Conservation (phyloP, 2,888 invertebrate genomes). For the Falcaria lacertinaria region DNA sequence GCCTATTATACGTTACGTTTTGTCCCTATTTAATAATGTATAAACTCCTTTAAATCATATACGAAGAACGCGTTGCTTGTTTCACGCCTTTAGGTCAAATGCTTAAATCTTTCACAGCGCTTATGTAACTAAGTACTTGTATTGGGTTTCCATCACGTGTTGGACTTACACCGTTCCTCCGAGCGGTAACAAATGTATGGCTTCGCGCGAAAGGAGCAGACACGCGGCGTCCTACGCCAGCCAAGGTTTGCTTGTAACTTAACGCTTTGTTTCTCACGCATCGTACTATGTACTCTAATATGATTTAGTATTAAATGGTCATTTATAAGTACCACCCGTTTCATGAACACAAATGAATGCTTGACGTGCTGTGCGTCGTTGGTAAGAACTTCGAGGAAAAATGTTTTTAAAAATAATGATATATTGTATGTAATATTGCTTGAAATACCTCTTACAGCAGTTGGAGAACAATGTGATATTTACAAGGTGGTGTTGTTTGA, state of each 20-base stretch:
- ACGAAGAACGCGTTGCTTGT: slow-evolving; percentile 20
- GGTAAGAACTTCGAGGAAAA: neutral
- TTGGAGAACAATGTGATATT: neutral
- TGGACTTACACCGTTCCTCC: slow-evolving; percentile 35
- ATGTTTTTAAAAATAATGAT: neutral
- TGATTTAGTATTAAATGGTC: slow-evolving; percentile 13
- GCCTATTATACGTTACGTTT: no score
- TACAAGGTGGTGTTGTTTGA: neutral
- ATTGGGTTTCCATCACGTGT: slow-evolving; percentile 44
- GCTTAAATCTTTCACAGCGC: slow-evolving; percentile 36
- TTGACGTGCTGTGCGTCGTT: neutral
- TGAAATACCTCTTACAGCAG: neutral
- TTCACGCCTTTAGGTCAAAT: slow-evolving; percentile 39
- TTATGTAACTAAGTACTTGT: slow-evolving; percentile 35
- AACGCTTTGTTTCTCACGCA: slow-evolving; percentile 47
- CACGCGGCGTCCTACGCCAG: slow-evolving; percentile 27
- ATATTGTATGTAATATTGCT: neutral
- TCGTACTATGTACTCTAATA: slow-evolving; percentile 32
- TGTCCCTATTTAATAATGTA: no score
- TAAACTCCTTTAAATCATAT: slow-evolving; percentile 14
- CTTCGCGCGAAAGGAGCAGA: slow-evolving; percentile 25
- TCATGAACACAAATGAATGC: neutral
- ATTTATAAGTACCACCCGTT: neutral
- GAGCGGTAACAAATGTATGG: slow-evolving; percentile 35
- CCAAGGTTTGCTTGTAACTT: slow-evolving; percentile 36